Conservation (phyloP, 2,113 vertebrate species). For the Mustelus asterias region DNA sequence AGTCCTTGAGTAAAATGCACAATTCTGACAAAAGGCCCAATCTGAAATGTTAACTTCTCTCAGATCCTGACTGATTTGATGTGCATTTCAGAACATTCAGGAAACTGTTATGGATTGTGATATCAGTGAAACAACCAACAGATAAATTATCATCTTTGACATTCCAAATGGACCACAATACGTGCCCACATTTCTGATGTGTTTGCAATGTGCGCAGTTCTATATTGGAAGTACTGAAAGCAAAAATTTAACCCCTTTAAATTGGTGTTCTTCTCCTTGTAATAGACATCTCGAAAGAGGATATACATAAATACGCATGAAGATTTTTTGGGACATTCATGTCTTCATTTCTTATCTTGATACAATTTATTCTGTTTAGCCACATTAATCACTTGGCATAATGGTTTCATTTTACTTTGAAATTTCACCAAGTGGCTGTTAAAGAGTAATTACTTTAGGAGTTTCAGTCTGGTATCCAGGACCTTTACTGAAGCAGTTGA, state of each 20-base stretch:
- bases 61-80: neutral
- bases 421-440: conserved; percentile 5
- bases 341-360: neutral
- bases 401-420: neutral
- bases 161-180: neutral
- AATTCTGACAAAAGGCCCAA: neutral
- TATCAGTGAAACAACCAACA: neutral
- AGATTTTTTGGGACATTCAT: neutral
- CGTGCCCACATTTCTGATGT: neutral
- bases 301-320: neutral
- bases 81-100: neutral
- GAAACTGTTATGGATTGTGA: neutral
- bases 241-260: neutral
- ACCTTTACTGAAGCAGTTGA: neutral
- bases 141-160: neutral
- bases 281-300: neutral
- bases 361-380: neutral
- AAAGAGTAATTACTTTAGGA: conserved; percentile 26
- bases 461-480: conserved; percentile 4
- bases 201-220: neutral
- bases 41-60: neutral
- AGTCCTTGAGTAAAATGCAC: neutral
- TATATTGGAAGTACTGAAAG: neutral
- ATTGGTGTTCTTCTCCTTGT: neutral
- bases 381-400: conserved; percentile 5